Base-by-base conservation (phyloP, 2,797 vertebrate genomes). In the Pangasius sanitwongsei region DNA sequence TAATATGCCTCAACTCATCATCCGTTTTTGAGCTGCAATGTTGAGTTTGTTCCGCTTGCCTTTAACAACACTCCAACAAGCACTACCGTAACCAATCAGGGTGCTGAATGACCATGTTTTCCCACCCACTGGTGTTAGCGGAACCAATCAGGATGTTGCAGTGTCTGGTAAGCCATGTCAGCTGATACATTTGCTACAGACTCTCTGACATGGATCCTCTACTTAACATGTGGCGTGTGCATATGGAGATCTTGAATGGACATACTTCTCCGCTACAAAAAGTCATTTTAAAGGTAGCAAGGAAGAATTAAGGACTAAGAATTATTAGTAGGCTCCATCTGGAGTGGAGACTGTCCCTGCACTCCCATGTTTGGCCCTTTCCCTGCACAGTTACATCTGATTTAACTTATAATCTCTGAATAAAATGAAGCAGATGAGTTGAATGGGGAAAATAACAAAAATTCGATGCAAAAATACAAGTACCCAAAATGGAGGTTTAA, bases 171-270 rank as follows among this genome's bases (percentile, higher is more conserved):
- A 89, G 78, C 84, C 86, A 59, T 88, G 83, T 81, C 77, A 55
- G 83, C 86, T 67, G 84, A 87, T 69, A 78, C 90, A 72, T 88
- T 89, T 87, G 87, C 87, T 87, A 87, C 88, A 88, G 90, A 53
- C 59, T 41, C 6, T 85, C 74, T 83, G 89, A 89, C 86, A 91
- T 55, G 81, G 84, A 48, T 83, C 85, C 44, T 82, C 61, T 78
- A 83, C 82, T 83, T 75, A 87, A 90, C 83, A 92, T 91, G 87
- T 89, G 87, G 85, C 12, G 31, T 75, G 83, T 70, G 83, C 89
- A 90, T 92, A 90, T 91, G 91, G 88, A 91, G 74, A 31, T 86
- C 83, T 63, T 88, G 70, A 44, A 84, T 85, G 82, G 82, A 82
- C 72, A 88, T 67, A 74, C 70, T 87, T 89, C 63, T 80, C 83